Conservation (phyloP, 2,797 vertebrate species). For the Thaleichthys pacificus region DNA sequence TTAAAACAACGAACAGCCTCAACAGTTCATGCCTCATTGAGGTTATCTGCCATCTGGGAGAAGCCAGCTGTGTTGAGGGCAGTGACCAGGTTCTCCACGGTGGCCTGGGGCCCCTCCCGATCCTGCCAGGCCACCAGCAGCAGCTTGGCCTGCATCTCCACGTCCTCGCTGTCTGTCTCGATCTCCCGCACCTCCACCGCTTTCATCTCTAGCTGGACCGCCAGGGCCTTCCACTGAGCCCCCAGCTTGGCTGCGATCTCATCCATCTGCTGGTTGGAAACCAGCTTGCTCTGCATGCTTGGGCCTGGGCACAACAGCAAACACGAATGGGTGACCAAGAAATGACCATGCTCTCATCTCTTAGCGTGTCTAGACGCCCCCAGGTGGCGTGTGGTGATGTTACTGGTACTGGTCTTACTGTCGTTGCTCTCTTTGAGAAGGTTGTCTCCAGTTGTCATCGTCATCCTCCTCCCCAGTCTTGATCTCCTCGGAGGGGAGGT, state of each 20-base stretch:
- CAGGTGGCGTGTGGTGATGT: not conserved
- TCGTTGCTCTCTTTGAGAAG: constrained; percentile 97
- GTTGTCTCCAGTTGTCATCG: constrained; percentile 96
- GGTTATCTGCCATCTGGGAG: constrained; percentile 80
- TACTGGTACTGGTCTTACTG: constrained; percentile 79
- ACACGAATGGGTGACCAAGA: not conserved
- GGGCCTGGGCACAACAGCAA: constrained; percentile 76
- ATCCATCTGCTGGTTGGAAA: constrained; percentile 91
- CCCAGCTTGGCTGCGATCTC: constrained; percentile 86
- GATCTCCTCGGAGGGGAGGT: constrained; percentile 97
- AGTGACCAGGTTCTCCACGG: constrained; percentile 80
- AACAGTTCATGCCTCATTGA: constrained; percentile 69
- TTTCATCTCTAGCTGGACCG: constrained; percentile 90
- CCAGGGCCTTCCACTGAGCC: constrained; percentile 86
- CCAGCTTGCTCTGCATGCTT: constrained; percentile 86
- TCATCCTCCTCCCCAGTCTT: constrained; percentile 99
- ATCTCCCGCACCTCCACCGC: constrained; percentile 89
- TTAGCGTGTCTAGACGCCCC: not conserved
- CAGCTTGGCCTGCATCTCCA: constrained; percentile 92
- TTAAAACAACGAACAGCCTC: not conserved
- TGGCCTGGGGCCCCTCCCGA: constrained; percentile 87
- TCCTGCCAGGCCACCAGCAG: constrained; percentile 97
- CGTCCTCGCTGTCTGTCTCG: constrained; percentile 90
- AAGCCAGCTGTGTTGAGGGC: constrained; percentile 85
- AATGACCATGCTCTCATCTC: not conserved